Conservation (phyloP, 2,113 vertebrate genomes). For the Cryptomyrus ogoouensis region DNA sequence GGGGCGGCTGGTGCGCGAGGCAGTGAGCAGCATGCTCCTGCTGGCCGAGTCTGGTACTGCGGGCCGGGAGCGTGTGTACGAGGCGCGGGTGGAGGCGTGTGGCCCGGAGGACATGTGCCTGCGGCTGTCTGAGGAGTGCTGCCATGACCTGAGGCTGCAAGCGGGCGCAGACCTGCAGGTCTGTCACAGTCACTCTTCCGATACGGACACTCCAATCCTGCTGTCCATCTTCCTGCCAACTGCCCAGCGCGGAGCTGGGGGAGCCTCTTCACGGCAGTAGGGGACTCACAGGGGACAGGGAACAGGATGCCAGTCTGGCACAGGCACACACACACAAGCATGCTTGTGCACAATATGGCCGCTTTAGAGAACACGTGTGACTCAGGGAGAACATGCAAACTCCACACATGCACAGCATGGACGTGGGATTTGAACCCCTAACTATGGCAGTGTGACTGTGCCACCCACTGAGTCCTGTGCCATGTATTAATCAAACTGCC, state of each 20-base stretch:
- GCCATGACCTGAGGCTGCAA: slow-evolving; percentile 22
- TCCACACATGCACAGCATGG: not conserved
- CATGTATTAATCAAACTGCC: not conserved
- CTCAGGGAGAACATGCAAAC: not conserved
- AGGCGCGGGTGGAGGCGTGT: slow-evolving; percentile 21
- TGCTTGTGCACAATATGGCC: not conserved
- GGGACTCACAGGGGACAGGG: not conserved
- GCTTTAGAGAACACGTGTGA: not conserved
- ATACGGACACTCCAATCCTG: not conserved
- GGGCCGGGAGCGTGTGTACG: slow-evolving; percentile 26
- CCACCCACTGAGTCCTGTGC: not conserved
- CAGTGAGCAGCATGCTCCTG: slow-evolving; percentile 23
- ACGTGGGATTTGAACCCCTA: not conserved
- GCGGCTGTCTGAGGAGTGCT: slow-evolving; percentile 28
- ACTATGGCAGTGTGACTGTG: not conserved
- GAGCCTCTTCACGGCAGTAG: not conserved
- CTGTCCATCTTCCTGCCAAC: not conserved
- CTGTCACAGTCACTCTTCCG: not conserved
- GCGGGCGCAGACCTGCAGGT: slow-evolving; percentile 25
- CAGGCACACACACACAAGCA: not conserved
- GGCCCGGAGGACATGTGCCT: slow-evolving; percentile 22
- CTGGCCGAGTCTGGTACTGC: slow-evolving; percentile 3
- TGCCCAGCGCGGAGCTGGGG: not conserved
- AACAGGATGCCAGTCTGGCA: not conserved
- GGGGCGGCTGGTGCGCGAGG: slow-evolving; percentile 20